Conservation (phyloP, 2,888 invertebrate species). For the Ypsolopha sequella region DNA sequence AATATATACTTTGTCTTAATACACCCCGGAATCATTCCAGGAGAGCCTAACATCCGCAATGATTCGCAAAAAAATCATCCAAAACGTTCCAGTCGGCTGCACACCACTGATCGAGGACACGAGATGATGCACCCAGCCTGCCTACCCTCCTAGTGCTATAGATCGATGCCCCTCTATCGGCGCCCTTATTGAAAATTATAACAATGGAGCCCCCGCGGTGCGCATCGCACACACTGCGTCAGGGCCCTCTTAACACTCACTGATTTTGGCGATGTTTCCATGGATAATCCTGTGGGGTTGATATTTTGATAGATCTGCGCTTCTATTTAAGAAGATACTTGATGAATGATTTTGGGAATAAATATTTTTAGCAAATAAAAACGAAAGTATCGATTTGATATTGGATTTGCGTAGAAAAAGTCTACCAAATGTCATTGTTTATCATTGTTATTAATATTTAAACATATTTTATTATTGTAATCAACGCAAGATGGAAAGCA, state of each 20-base stretch:
- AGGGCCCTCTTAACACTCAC: constrained; percentile 67
- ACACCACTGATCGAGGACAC: constrained; percentile 35
- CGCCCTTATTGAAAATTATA: constrained; percentile 72
- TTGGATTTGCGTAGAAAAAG: too few relatives aligned
- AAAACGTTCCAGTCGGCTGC: constrained; percentile 58
- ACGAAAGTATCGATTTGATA: too few relatives aligned
- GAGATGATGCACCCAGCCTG: constrained; percentile 20
- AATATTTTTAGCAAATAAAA: background rate
- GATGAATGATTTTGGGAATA: background rate
- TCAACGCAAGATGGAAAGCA: too few relatives aligned
- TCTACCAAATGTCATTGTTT: too few relatives aligned
- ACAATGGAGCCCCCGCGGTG: constrained; percentile 39
- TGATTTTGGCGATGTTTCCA: constrained; percentile 54
- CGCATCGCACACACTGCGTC: constrained; percentile 34
- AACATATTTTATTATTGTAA: too few relatives aligned
- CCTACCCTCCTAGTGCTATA: constrained; percentile 15
- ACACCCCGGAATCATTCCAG: too few relatives aligned
- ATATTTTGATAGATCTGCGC: background rate
- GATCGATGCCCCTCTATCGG: constrained; percentile 67
- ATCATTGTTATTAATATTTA: too few relatives aligned
- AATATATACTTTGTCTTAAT: too few relatives aligned
- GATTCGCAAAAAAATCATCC: background rate
- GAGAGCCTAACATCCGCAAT: too few relatives aligned
- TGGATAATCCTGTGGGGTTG: constrained; percentile 35
- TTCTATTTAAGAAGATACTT: background rate